Percentiles rank a stretch among this genome's conserved stretches.
Conservation (phyloP, 2,888 invertebrate genomes). For the Agrotis clavis region DNA sequence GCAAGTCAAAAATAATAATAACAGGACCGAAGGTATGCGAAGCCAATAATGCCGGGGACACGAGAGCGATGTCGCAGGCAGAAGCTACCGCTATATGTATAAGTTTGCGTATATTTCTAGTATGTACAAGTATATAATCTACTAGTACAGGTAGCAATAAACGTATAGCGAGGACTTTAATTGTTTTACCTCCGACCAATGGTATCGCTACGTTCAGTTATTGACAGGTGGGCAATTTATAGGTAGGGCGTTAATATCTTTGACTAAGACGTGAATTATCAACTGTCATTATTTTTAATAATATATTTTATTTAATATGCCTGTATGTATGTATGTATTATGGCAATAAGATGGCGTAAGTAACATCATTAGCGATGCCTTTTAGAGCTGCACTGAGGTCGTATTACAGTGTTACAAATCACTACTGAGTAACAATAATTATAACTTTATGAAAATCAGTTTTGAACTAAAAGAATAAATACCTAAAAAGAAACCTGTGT, state of each 20-base stretch:
- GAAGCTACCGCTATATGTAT: neutral
- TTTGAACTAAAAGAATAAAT: too few relatives aligned
- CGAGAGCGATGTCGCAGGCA: too few relatives aligned
- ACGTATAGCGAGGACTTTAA: slow-evolving; percentile 35
- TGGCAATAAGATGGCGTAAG: neutral
- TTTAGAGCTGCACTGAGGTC: neutral
- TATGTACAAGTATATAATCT: slow-evolving; percentile 25
- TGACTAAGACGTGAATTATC: slow-evolving; percentile 18
- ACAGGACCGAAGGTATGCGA: too few relatives aligned
- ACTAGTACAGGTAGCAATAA: neutral
- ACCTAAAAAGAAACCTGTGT: too few relatives aligned
- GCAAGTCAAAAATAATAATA: too few relatives aligned
- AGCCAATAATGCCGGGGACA: too few relatives aligned
- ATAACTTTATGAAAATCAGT: too few relatives aligned
- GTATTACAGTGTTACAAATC: neutral
- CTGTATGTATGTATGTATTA: neutral
- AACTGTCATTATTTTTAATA: slow-evolving; percentile 45
- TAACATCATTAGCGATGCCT: neutral
- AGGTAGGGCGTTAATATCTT: slow-evolving; percentile 45
- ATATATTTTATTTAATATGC: slow-evolving; percentile 18
- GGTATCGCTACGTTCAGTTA: slow-evolving; percentile 20
- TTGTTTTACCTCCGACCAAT: slow-evolving; percentile 54
- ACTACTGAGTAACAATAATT: neutral
- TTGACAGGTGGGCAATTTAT: slow-evolving; percentile 51
- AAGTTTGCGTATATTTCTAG: neutral